phyloP scores from a whole-genome alignment of 2,888 invertebrate genomes.

The Lycocerus yunnanus region DNA sequence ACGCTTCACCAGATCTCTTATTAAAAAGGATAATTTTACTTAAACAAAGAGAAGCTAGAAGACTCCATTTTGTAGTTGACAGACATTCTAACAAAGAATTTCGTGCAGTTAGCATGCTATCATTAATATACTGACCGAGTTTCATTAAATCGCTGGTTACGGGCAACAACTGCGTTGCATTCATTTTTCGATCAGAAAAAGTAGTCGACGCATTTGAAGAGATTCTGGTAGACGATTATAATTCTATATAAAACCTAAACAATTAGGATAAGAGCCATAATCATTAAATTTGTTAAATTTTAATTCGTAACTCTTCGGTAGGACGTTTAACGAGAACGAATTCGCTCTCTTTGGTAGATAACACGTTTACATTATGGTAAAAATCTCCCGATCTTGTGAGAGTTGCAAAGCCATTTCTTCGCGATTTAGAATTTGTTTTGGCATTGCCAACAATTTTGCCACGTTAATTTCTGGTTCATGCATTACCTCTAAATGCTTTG shows the following conservation, averaged over 20 bases:
- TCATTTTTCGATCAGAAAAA: no score
- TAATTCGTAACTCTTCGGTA: background rate
- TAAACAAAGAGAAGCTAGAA: background rate
- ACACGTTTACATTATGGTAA: constrained; percentile 5
- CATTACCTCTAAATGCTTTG: constrained; percentile 1
- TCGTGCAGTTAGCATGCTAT: background rate
- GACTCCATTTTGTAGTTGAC: background rate
- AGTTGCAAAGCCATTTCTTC: background rate
- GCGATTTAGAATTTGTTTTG: background rate
- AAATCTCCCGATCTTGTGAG: background rate
- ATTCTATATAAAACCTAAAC: constrained; percentile 6
- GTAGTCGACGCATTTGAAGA: background rate
- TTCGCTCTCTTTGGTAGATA: background rate
- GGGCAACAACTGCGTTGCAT: no score
- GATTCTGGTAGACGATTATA: constrained; percentile 3
- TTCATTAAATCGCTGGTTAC: no score
- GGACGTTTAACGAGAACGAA: background rate
- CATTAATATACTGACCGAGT: no score
- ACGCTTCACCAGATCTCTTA: background rate
- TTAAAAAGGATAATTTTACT: no score
- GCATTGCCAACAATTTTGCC: background rate
- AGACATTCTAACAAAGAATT: background rate
- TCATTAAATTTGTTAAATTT: background rate
- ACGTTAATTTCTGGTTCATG: background rate
- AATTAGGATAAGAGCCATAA: constrained; percentile 6